Base-by-base conservation (phyloP, 30 jellyfish, hydroid and myxozoan genomes). In the Catostylus mosaicus region DNA sequence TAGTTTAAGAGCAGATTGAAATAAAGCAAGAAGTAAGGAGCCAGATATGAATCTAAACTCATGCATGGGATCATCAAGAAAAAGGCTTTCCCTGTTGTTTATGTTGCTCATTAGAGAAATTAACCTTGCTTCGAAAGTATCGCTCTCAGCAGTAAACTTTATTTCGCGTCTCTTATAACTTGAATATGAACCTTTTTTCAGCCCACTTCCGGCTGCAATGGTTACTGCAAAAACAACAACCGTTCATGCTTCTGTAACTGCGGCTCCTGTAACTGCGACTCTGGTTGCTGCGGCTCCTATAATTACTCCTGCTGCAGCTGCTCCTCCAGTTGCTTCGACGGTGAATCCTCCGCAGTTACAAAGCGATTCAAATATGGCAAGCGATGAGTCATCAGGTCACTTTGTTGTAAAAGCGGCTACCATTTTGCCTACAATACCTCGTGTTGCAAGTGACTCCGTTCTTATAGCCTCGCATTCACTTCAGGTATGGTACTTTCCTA, bases 181-280 rank as follows among this genome's bases (percentile, higher is more conserved):
- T 3, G 4, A 2, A 19, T 12, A 14, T 30, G 11, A 9, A n/a
- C 19, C 31, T 7, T 33, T 20, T 70, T 70, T 70, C 82, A 70
- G 82, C 66, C 82, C 82, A 38, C 34, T 70, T 36, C 82, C 82
- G 19, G n/a, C 56, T 45, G 67, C 67, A 27, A 38, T 33, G 82
- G 5, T 37, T 9, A 48, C 63, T 16, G 63, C 63, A 3, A 48
- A 48, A 16, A 2, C 63, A 48, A 48, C 23, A 9, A 4, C 63
- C 3, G 24, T 27, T 48, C 4, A 23, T 4, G 63, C 14, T 16
- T 23, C 63, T 4, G 63, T 48, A 4, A 16, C 24, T 48, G 63
- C 24, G 1, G 63, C 3, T 16, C 63, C 63, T 4, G 63, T 27
- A 9, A 2, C 63, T 48, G 63, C 20, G 3, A 16, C 63, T 48